Evolutionary conservation across 2,113 vertebrate genomes (phyloP), one percentile per base, ranked within the genome.

Genomic region (Pyrgilauda ruficollis): DNA sequence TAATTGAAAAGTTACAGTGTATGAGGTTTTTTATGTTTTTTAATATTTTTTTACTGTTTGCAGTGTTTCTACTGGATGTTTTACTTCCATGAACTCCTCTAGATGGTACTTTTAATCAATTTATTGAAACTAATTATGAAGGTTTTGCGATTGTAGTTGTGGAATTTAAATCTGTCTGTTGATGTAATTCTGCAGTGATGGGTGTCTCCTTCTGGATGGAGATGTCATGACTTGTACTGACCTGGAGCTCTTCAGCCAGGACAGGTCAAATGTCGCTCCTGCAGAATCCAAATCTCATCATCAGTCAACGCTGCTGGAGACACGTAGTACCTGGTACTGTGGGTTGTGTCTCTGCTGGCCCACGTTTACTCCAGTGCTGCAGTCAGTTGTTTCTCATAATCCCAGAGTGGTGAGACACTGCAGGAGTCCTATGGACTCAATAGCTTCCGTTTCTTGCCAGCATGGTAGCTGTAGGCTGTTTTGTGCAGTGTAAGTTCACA

Each of bases 301-400:
- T 50, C 46, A 22, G 33, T 47, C 8, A 31, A 2, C 1, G 1
- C 11, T 41, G 53, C 58, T 6, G 2, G 31, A 33, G 11, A 61
- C 15, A 28, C 2, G 0, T 14, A 5, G 26, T 50, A 43, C 10
- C 35, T 59, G 46, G 10, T 69, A 11, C n/a, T 44, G 2, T 1
- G 2, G 22, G 18, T 8, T 72, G 21, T 23, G 26, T 47, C 30
- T 21, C 8, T 72, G 47, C 27, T 43, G 68, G 26, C 30, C 26
- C 9, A 15, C 3, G 1, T 64, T 79, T 64, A 20, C 20, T 89
- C 13, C 23, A 26, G 26, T 64, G 69, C 39, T 90, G 59, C 23
- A 81, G 33, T 55, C 53, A 37, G n/a, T 68, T 4, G 9, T 73
- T 81, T 72, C 24, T 76, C 9, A 2, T 22, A 58, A 46, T 59